Percentiles rank a stretch among this genome's conserved stretches.
Evolutionary conservation across 2,113 vertebrate genomes (phyloP).

Genomic region (Thermophis baileyi): DNA sequence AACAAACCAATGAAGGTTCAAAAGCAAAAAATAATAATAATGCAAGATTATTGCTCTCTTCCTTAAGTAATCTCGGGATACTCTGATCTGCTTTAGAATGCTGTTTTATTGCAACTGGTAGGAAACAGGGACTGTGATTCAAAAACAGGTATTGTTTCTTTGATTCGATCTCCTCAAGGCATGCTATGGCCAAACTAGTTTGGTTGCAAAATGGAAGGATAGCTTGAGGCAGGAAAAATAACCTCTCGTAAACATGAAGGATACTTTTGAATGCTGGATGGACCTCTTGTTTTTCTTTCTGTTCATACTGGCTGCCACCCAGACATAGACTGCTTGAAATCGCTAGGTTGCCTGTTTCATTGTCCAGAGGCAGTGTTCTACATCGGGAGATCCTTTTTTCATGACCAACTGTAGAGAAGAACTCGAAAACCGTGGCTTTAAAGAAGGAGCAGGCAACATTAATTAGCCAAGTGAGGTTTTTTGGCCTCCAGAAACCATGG

Average conservation of each 20-base stretch:
- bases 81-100: slow-evolving; percentile 8
- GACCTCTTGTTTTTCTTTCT: neutral
- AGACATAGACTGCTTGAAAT: neutral
- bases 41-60: neutral
- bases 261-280: neutral
- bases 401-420: too few relatives aligned
- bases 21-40: neutral
- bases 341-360: neutral
- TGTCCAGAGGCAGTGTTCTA: neutral
- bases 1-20: neutral
- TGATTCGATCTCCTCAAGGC: neutral
- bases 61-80: slow-evolving; percentile 28
- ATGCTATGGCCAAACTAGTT: neutral
- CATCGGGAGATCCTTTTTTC: neutral
- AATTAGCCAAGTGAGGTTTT: neutral
- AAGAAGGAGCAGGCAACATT: neutral
- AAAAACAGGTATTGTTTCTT: neutral
- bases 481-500: neutral
- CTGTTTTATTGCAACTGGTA: neutral
- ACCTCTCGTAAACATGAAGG: neutral
- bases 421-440: neutral
- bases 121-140: neutral
- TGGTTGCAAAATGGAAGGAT: neutral
- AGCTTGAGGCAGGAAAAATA: neutral
- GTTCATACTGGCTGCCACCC: neutral